Conservation (phyloP, 2,888 invertebrate genomes). For the Pristionchus japonicus region DNA sequence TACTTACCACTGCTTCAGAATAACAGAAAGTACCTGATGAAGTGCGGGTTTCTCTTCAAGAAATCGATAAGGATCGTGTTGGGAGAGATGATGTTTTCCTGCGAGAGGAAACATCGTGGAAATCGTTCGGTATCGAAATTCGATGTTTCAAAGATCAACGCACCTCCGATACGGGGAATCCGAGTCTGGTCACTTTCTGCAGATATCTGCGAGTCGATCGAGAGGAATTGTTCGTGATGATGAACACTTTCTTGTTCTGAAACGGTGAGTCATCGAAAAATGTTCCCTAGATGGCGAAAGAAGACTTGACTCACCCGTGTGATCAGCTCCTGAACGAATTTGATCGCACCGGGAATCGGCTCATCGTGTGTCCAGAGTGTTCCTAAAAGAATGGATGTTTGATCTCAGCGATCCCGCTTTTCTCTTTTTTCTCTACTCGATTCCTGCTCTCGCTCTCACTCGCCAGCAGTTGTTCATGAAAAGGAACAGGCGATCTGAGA, state of each 20-base stretch:
- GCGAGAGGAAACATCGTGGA: background rate
- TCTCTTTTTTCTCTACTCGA: background rate
- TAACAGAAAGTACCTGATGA: background rate
- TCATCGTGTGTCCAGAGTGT: background rate
- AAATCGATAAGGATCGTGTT: constrained; percentile 31
- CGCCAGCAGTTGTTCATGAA: background rate
- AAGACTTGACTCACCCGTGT: background rate
- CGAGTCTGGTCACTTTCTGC: constrained; percentile 19
- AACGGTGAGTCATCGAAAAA: background rate
- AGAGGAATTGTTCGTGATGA: constrained; percentile 29
- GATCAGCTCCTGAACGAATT: constrained; percentile 7
- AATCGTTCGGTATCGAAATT: background rate
- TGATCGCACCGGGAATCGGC: constrained; percentile 2
- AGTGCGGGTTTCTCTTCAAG: constrained; percentile 39
- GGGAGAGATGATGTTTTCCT: constrained; percentile 28
- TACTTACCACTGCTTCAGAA: too few relatives aligned
- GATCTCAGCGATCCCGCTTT: background rate
- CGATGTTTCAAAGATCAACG: background rate
- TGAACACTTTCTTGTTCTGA: constrained; percentile 42
- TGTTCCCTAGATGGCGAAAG: background rate
- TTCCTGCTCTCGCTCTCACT: background rate
- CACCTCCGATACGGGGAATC: constrained; percentile 13
- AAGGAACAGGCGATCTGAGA: background rate
- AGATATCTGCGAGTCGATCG: constrained; percentile 2
- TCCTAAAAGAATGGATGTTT: background rate